Evolutionary conservation across 2,888 invertebrate species (phyloP).

Genomic region (Dasypogon diadema): DNA sequence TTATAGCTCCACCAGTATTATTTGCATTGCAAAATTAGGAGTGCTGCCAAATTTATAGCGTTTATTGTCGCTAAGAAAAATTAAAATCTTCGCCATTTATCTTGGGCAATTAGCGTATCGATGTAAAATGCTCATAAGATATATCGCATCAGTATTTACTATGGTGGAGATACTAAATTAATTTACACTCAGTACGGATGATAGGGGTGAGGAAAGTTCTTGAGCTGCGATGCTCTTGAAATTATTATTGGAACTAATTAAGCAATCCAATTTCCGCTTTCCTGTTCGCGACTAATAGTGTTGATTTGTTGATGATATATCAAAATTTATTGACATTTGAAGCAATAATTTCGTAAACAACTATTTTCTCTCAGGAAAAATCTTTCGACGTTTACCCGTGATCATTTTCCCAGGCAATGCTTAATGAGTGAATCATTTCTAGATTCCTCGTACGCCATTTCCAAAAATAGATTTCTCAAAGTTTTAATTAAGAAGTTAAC

Average conservation of each 20-base stretch:
- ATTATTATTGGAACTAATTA: background rate
- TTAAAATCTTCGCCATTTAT: conserved; percentile 26
- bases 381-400: background rate
- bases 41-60: conserved; percentile 7
- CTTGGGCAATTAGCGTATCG: conserved; percentile 44
- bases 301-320: background rate
- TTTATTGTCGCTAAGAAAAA: conserved; percentile 40
- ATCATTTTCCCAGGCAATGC: background rate
- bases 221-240: background rate
- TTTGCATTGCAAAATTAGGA: background rate
- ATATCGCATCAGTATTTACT: background rate
- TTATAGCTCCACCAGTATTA: background rate
- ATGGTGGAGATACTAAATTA: conserved; percentile 2
- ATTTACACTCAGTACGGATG: background rate
- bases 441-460: no score
- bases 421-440: background rate
- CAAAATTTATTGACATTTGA: background rate
- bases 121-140: conserved; percentile 18
- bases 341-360: background rate
- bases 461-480: no score
- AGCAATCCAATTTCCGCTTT: background rate
- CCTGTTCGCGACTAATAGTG: no score
- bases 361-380: background rate
- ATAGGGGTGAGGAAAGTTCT: background rate
- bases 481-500: no score